Evolutionary conservation across 2,797 vertebrate genomes (phyloP).

Genomic region (Sebastes goodei): DNA sequence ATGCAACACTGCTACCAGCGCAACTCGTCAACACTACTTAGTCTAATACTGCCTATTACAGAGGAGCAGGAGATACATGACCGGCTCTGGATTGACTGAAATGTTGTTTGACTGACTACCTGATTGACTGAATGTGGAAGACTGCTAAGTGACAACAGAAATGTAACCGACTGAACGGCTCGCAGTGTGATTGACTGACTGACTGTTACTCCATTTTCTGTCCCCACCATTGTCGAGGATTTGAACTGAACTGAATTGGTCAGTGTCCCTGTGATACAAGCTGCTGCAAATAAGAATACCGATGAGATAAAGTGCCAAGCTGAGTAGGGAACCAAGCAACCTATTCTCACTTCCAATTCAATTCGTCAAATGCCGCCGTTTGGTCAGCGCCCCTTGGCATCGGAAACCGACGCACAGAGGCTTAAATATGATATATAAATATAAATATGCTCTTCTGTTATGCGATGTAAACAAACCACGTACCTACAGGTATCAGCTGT

Average conservation of each 20-base stretch:
- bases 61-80: conserved; percentile 57
- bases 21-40: conserved; percentile 74
- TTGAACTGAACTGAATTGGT: not conserved
- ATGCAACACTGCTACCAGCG: conserved; percentile 66
- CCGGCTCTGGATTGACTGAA: conserved; percentile 44
- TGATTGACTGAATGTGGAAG: conserved; percentile 40
- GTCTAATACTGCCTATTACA: conserved; percentile 75
- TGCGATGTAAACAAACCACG: too few species aligned
- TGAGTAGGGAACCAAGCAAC: not conserved
- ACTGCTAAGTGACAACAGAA: conserved; percentile 30
- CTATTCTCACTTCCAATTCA: too few species aligned
- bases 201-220: not conserved
- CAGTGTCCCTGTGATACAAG: not conserved
- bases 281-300: not conserved
- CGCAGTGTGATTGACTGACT: not conserved
- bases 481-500: too few species aligned
- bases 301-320: not conserved
- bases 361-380: too few species aligned
- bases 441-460: too few species aligned
- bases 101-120: conserved; percentile 49
- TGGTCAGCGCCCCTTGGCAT: too few species aligned
- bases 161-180: not conserved
- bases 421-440: too few species aligned
- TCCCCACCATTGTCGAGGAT: not conserved
- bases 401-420: too few species aligned